Base-by-base conservation (phyloP, 1,140 invertebrate genomes). In the Drosophila pandora region DNA sequence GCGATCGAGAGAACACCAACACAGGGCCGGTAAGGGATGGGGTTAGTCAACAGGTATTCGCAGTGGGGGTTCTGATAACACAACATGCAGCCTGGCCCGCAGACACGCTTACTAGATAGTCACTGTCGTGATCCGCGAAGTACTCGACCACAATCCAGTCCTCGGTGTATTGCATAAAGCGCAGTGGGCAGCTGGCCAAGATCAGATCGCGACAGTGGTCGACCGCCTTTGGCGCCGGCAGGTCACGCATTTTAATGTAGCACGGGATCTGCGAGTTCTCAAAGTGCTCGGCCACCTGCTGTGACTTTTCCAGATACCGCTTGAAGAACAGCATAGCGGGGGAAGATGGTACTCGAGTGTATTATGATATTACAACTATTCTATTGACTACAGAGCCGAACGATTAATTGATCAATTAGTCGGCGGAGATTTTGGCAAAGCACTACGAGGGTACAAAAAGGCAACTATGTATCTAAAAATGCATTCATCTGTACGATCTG, bases 61-160 rank as follows among this genome's bases (percentile, higher is more conserved):
- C 17, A 17, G 17, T 17, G 17, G 17, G 17, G 17, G 17, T 17
- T 37, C 2, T 21, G 41, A 43, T 43, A 43, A 21, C 34, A 13
- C 13, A 28, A 30, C 45, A 67, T 39, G 25, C n/a, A 52, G 37
- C 32, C 54, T 2, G 10, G 54, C 37, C 47, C n/a, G 48, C 47
- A 17, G 52, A n/a, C 52, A 47, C 9, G 65, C 90, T 91, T 73
- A 91, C 90, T 50, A 91, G 72, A 62, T 88, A 91, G 59, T 87
- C 90, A 58, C 77, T 88, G 41, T 90, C 85, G 68, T 90, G 90
- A 79, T 90, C 79, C 5, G 76, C 64, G 72, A 91, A 91, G 64
- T 91, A 91, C 65, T 91, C 90, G 45, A 88, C 69, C 21, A 81
- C 82, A 60, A 91, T 84, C 90, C 90, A 91, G 50, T 91, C 85